Evolutionary conservation across 2,888 invertebrate species (phyloP).

Genomic region (Unio pictorum): DNA sequence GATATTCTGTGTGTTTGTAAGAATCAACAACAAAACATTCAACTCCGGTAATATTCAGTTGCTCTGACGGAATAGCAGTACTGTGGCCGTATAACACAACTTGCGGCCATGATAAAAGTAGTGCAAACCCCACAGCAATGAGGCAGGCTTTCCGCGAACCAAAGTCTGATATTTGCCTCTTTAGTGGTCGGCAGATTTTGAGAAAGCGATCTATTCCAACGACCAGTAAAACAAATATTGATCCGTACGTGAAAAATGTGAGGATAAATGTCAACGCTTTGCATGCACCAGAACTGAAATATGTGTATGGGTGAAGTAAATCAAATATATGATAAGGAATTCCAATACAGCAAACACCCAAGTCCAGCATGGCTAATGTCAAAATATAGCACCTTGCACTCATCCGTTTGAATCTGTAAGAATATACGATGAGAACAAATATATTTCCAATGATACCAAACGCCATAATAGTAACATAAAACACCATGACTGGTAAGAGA

Average conservation of each 20-base stretch:
- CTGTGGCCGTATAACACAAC: conserved; percentile 46
- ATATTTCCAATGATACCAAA: conserved; percentile 28
- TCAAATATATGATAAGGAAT: conserved; percentile 38
- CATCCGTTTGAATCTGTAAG: conserved; percentile 24
- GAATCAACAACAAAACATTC: conserved; percentile 49
- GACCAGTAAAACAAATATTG: conserved; percentile 32
- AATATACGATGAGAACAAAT: conserved; percentile 26
- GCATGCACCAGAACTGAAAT: conserved; percentile 13
- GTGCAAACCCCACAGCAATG: conserved; percentile 21
- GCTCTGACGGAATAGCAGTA: conserved; percentile 20
- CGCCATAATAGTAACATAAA: conserved; percentile 18
- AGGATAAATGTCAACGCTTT: conserved; percentile 26
- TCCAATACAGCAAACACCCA: conserved; percentile 28
- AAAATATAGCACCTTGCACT: conserved; percentile 34
- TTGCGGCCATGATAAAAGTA: conserved; percentile 40
- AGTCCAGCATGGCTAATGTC: conserved; percentile 26
- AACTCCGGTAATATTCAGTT: conserved; percentile 25
- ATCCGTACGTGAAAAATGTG: conserved; percentile 21
- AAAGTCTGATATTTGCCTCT: conserved; percentile 37
- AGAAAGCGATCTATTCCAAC: conserved; percentile 42
- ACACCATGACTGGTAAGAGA: conserved; percentile 11
- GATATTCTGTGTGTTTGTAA: conserved; percentile 21
- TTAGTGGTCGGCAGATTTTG: conserved; percentile 50
- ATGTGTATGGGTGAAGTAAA: conserved; percentile 17
- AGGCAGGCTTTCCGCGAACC: conserved; percentile 36